phyloP scores from a whole-genome alignment of 2,888 invertebrate genomes.

The Ormyrus rosae region DNA sequence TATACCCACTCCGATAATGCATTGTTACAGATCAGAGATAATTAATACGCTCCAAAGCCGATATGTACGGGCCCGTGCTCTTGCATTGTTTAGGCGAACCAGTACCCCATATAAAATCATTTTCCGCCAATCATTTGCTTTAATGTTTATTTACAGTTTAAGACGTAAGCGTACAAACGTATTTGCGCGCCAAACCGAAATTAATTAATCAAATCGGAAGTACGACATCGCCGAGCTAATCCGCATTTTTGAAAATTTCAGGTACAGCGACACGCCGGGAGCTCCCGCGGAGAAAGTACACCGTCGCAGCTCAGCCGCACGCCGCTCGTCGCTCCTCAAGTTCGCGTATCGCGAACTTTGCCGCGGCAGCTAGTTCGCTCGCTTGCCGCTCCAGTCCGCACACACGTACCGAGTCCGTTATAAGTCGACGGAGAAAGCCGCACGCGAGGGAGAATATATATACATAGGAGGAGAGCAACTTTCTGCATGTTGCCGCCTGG shows the following conservation, averaged over 20 bases:
- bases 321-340: conserved; percentile 17
- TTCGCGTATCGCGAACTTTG: conserved; percentile 49
- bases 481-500: neutral
- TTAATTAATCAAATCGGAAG: neutral
- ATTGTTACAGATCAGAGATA: conserved; percentile 40
- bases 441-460: neutral
- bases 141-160: neutral
- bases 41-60: conserved; percentile 7
- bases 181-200: neutral
- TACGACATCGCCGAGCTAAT: no score
- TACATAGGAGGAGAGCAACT: no score
- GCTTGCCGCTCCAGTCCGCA: conserved; percentile 15
- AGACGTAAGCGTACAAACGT: neutral
- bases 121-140: neutral
- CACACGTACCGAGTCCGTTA: neutral
- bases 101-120: neutral
- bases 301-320: neutral
- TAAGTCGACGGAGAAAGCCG: conserved; percentile 16
- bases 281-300: neutral
- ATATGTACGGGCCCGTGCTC: no score
- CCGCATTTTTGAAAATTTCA: no score
- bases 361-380: neutral
- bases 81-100: neutral
- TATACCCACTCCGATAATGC: neutral
- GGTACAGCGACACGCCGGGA: no score